Evolutionary conservation across 2,113 vertebrate genomes (phyloP).

Genomic region (Ia io): DNA sequence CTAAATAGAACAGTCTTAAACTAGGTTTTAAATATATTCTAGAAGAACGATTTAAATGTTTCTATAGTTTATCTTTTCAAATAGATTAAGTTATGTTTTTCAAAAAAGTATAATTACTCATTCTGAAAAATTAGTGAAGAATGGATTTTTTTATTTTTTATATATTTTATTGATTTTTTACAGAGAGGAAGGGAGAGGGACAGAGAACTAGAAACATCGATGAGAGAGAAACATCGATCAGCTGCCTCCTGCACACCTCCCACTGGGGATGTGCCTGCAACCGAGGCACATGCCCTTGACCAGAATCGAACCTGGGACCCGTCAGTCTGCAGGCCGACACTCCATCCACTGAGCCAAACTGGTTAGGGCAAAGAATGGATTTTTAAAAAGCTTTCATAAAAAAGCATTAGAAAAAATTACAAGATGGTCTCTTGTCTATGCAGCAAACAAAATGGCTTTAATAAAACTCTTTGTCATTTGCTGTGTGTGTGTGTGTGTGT

Average conservation of each 20-base stretch:
- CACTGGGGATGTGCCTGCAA: no score
- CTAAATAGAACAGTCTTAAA: not conserved
- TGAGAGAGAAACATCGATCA: no score
- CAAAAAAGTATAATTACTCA: slow-evolving; percentile 19
- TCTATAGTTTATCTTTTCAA: slow-evolving; percentile 10
- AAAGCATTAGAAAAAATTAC: slow-evolving; percentile 37
- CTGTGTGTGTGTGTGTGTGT: not conserved
- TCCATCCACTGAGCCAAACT: no score
- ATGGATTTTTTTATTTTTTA: not conserved
- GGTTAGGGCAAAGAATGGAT: not conserved
- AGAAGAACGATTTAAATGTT: slow-evolving; percentile 19
- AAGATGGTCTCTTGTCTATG: slow-evolving; percentile 29
- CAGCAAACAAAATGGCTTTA: not conserved
- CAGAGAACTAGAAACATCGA: no score
- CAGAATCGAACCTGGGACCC: no score
- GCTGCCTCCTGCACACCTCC: no score
- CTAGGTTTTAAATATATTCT: not conserved
- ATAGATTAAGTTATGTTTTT: slow-evolving; percentile 1
- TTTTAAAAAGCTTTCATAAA: slow-evolving; percentile 5
- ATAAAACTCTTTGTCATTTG: slow-evolving; percentile 31
- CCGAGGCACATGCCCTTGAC: no score
- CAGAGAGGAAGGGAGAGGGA: no score
- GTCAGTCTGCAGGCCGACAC: no score
- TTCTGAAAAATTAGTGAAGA: slow-evolving; percentile 30
- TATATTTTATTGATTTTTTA: no score